phyloP scores from a whole-genome alignment of 2,888 invertebrate species.

The Altica lythri region DNA sequence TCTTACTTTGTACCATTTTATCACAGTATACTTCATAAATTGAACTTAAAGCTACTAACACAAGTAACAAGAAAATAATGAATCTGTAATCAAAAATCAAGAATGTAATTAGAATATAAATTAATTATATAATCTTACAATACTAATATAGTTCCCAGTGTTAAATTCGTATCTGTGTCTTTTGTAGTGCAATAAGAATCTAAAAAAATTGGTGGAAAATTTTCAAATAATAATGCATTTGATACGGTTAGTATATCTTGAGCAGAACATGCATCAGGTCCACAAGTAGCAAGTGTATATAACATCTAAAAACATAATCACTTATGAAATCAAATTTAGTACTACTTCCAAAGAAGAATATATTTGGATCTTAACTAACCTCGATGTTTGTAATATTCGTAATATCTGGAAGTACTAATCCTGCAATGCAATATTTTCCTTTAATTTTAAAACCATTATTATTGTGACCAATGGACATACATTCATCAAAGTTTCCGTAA shows the following conservation, averaged over 20 bases:
- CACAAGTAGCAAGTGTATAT: slow-evolving; percentile 32
- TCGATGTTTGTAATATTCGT: slow-evolving; percentile 13
- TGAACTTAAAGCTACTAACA: slow-evolving; percentile 34
- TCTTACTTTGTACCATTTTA: slow-evolving; percentile 28
- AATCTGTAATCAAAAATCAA: slow-evolving; percentile 33
- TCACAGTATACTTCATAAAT: slow-evolving; percentile 36
- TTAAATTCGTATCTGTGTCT: slow-evolving; percentile 31
- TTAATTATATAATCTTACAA: slow-evolving; percentile 36
- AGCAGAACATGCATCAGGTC: slow-evolving; percentile 42
- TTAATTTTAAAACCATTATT: slow-evolving; percentile 21
- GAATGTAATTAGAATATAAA: slow-evolving; percentile 20
- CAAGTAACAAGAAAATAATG: slow-evolving; percentile 27
- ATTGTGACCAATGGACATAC: slow-evolving; percentile 32
- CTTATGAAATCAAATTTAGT: neutral
- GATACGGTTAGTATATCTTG: slow-evolving; percentile 55
- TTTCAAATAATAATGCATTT: slow-evolving; percentile 30
- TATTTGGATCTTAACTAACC: slow-evolving; percentile 15
- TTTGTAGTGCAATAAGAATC: slow-evolving; percentile 29
- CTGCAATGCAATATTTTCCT: slow-evolving; percentile 34
- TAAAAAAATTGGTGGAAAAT: slow-evolving; percentile 17
- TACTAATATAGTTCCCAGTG: slow-evolving; percentile 35
- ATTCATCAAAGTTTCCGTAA: slow-evolving; percentile 40
- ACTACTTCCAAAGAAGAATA: neutral
- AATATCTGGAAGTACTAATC: slow-evolving; percentile 28
- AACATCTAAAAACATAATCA: slow-evolving; percentile 16